These are phyloP conservation scores for Antechinus stuartii DNA, from an alignment of 2,113 vertebrate genomes.

Conservation along the genomic window DNA sequence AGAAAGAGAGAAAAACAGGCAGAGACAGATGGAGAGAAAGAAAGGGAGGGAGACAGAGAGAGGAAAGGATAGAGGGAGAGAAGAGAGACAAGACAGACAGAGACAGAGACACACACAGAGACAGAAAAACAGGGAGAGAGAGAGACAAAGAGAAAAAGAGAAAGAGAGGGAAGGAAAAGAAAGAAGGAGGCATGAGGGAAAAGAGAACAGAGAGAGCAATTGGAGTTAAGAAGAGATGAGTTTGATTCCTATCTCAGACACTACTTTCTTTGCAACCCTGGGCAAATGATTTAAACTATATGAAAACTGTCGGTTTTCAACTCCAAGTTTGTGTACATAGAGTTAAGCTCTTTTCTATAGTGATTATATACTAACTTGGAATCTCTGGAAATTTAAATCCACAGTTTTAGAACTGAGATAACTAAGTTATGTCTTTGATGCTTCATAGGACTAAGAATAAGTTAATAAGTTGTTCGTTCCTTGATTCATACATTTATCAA, in stretches of 20 bases:
- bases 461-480: neutral
- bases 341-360: neutral
- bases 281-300: neutral
- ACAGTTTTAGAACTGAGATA: neutral
- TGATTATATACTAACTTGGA: neutral
- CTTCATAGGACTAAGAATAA: neutral
- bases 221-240: neutral
- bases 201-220: neutral
- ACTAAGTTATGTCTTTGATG: neutral
- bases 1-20: too few relatives aligned
- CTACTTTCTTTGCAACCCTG: neutral
- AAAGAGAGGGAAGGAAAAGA: too few relatives aligned
- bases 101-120: too few relatives aligned
- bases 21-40: too few relatives aligned
- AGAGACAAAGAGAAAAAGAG: too few relatives aligned
- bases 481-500: conserved; percentile 6
- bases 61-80: too few relatives aligned
- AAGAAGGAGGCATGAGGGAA: too few relatives aligned
- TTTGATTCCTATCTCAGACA: neutral
- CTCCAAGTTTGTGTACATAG: neutral
- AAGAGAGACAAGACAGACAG: too few relatives aligned
- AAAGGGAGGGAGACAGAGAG: too few relatives aligned
- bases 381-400: neutral
- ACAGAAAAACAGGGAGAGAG: too few relatives aligned
- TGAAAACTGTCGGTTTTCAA: neutral